Evolutionary conservation across 2,113 vertebrate genomes (phyloP), one percentile per base, ranked within the genome.

Genomic region (Delphinus delphis): DNA sequence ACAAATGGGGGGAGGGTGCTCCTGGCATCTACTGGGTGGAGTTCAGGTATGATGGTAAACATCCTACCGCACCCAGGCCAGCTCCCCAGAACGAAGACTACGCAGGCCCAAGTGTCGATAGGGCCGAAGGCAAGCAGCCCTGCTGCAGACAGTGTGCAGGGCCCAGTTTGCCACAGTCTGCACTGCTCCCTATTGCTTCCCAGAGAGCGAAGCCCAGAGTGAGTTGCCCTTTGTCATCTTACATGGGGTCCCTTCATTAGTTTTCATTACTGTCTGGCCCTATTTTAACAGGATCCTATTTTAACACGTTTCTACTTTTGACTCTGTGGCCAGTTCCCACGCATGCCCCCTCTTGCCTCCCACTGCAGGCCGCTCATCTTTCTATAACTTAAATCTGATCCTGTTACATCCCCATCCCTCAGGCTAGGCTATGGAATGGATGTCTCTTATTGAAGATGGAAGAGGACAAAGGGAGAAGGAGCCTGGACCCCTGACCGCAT

Each of bases 141-240:
- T 47, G 60, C n/a, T 0, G 1, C 4, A 44, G 31, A 25, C 6
- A 17, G 36, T 0, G 0, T 33, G 28, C 0, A 1, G 15, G 33
- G 7, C 23, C 60, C 26, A 7, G 21, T 47, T 50, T 26, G 21
- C 88, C 74, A 5, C 14, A 12, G 58, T 26, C 31, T 26, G 55
- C 62, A 26, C 53, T 7, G 10, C 70, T 47, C n/a, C 47, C 28
- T 44, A 20, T 6, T 8, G 47, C 21, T 14, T 25, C 44, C 55
- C 53, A 8, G 47, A 65, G 44, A 53, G 47, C 0, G 2, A 25
- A 9, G 28, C 47, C 58, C 38, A 36, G 8, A 11, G 33, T 26
- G 33, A 13, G 5, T 9, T 5, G 47, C 5, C 44, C 33, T 53
- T 26, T 84, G 44, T 77, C 13, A 7, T 36, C 47, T 25, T 6